Percentiles rank a stretch among this genome's conserved stretches.
Conservation (phyloP, 2,113 vertebrate genomes). For the Abramis brama region DNA sequence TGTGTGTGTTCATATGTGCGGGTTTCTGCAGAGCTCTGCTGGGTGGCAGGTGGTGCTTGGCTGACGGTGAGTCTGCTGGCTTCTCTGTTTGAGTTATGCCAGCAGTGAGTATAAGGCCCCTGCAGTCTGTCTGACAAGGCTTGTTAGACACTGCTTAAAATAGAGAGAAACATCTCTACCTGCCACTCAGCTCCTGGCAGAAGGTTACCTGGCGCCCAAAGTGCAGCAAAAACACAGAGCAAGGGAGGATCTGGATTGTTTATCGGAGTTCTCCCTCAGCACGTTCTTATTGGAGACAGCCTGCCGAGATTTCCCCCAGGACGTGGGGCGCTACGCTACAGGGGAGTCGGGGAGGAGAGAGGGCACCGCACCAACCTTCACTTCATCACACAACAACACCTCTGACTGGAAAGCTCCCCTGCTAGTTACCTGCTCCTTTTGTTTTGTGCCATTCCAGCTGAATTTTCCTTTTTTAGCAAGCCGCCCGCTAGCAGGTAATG, state of each 20-base stretch:
- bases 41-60: slow-evolving; percentile 47
- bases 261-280: slow-evolving; percentile 45
- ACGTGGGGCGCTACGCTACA: slow-evolving; percentile 4
- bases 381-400: slow-evolving; percentile 46
- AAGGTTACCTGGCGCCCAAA: slow-evolving; percentile 62
- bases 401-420: slow-evolving; percentile 46
- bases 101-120: slow-evolving; percentile 52
- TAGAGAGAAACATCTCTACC: slow-evolving; percentile 70
- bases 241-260: slow-evolving; percentile 46
- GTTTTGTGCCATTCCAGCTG: slow-evolving; percentile 30
- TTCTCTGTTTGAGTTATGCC: slow-evolving; percentile 47
- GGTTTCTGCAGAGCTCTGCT: slow-evolving; percentile 11
- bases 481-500: slow-evolving; percentile 19
- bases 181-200: slow-evolving; percentile 70
- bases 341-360: background rate
- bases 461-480: background rate
- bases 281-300: slow-evolving; percentile 57
- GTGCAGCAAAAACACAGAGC: slow-evolving; percentile 49
- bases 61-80: slow-evolving; percentile 47
- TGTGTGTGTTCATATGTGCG: background rate
- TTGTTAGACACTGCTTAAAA: slow-evolving; percentile 67
- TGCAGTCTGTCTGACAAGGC: slow-evolving; percentile 69
- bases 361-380: slow-evolving; percentile 30
- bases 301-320: slow-evolving; percentile 54
- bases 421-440: slow-evolving; percentile 44